These are phyloP conservation scores for Carassius carassius DNA, from an alignment of 2,113 vertebrate genomes.

Conservation along the genomic window DNA sequence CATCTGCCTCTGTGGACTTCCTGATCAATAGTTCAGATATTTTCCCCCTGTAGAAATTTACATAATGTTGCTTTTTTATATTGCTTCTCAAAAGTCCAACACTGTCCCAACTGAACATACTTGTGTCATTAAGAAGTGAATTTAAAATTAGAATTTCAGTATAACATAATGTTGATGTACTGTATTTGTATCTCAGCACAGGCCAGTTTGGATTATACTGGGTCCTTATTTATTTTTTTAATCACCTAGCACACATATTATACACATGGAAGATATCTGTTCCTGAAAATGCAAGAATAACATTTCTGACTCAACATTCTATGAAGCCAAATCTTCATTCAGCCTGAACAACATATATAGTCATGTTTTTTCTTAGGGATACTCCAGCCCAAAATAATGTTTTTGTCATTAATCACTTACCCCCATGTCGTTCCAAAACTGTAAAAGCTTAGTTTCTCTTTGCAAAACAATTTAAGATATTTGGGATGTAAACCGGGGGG, in stretches of 20 bases:
- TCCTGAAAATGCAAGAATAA: slow-evolving; percentile 11
- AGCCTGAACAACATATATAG: neutral
- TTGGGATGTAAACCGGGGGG: too few relatives aligned
- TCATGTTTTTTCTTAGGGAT: too few relatives aligned
- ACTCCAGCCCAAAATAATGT: too few relatives aligned
- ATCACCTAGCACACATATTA: neutral
- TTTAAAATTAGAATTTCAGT: neutral
- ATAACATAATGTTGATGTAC: neutral
- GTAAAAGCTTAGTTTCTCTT: too few relatives aligned
- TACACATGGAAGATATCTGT: neutral
- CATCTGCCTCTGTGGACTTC: neutral
- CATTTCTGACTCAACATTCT: slow-evolving; percentile 32
- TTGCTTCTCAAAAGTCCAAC: neutral
- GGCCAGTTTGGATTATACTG: neutral
- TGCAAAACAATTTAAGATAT: too few relatives aligned
- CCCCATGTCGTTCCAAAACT: too few relatives aligned
- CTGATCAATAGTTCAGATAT: too few relatives aligned
- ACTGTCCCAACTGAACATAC: neutral
- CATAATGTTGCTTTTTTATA: too few relatives aligned
- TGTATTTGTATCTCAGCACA: neutral
- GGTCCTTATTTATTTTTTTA: neutral
- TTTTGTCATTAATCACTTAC: too few relatives aligned
- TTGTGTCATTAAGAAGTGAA: neutral
- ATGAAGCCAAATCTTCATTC: neutral
- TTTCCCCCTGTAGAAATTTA: too few relatives aligned